Conservation (phyloP, 37 sponge, comb jelly and placozoan species). For the Diacarnus erythraeanus region DNA sequence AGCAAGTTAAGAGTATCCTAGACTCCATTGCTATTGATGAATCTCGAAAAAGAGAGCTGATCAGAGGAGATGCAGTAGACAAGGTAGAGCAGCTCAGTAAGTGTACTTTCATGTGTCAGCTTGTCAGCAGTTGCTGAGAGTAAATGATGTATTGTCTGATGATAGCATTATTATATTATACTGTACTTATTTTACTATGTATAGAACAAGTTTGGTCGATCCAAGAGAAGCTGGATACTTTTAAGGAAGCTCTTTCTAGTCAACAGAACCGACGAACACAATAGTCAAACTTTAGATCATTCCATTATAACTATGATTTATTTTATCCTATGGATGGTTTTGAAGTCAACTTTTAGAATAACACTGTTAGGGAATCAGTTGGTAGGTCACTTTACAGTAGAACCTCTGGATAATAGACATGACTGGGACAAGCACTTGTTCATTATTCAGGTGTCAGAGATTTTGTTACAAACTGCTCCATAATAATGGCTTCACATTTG, state of each 20-base stretch:
- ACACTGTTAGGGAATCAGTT: too few species aligned
- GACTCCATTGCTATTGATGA: conserved; percentile 78
- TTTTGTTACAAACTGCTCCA: too few species aligned
- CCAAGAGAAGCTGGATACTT: conserved; percentile 86
- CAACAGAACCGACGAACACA: conserved; percentile 25
- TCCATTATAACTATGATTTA: not conserved
- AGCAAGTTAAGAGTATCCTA: conserved; percentile 82
- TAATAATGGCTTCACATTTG: too few species aligned
- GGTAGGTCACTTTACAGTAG: too few species aligned
- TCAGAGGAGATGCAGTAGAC: conserved; percentile 87
- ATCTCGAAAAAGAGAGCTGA: conserved; percentile 76
- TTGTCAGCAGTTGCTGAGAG: too few species aligned
- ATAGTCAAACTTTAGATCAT: not conserved
- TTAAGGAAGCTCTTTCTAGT: conserved; percentile 74
- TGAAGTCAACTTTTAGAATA: not conserved
- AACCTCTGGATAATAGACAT: too few species aligned
- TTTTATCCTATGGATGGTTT: too few species aligned
- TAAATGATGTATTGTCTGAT: too few species aligned
- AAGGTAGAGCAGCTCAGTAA: conserved; percentile 95
- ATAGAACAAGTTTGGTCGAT: conserved; percentile 85
- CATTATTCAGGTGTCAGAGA: too few species aligned
- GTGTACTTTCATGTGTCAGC: conserved; percentile 23
- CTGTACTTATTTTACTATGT: not conserved
- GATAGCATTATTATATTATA: not conserved
- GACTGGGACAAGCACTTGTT: too few species aligned